These are phyloP conservation scores for Ploceus nigricollis DNA, from an alignment of 2,113 vertebrate species.

Conservation along the genomic window DNA sequence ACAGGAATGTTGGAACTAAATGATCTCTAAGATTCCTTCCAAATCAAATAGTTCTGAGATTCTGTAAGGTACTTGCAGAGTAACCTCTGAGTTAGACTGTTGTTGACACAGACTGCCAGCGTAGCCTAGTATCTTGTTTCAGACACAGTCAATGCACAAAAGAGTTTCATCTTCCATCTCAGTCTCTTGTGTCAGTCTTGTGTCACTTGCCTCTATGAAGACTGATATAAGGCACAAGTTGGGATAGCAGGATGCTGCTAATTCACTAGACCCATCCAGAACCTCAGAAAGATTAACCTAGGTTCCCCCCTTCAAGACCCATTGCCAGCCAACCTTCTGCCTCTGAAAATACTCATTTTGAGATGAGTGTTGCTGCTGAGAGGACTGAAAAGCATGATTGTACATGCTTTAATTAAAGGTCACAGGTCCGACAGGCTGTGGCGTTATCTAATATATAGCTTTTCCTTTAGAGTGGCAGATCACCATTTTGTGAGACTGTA, in stretches of 20 bases:
- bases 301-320: not conserved
- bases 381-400: not conserved
- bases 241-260: not conserved
- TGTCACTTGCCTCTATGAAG: not conserved
- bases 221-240: not conserved
- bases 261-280: not conserved
- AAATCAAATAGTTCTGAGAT: not conserved
- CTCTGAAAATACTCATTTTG: not conserved
- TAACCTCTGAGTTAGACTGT: not conserved
- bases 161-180: not conserved
- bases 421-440: constrained; percentile 2
- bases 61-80: not conserved
- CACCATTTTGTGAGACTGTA: not conserved
- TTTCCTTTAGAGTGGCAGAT: not conserved
- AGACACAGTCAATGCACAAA: not conserved
- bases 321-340: not conserved
- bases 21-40: not conserved
- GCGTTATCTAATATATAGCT: not conserved
- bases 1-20: not conserved
- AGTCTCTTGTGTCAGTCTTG: not conserved
- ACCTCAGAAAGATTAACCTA: not conserved
- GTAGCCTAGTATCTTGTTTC: not conserved
- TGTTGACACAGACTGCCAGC: not conserved
- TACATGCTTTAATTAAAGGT: constrained; percentile 41
- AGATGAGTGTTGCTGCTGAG: not conserved